Conservation (phyloP, 2,113 vertebrate species). For the Semicossyphus pulcher region DNA sequence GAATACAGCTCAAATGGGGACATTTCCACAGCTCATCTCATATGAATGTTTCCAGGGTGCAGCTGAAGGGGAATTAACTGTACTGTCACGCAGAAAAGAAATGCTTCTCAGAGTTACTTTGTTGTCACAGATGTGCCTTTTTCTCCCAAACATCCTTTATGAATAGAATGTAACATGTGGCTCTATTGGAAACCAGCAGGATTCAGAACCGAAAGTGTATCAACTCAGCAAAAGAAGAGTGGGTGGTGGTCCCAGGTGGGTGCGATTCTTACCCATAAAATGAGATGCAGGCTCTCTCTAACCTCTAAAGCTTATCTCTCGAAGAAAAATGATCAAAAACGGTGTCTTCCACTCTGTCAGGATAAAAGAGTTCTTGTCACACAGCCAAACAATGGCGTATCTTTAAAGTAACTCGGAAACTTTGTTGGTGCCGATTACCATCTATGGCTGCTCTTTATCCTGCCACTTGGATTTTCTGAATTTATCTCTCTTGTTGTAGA, state of each 20-base stretch:
- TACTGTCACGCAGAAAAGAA: constrained; percentile 41
- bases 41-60: constrained; percentile 47
- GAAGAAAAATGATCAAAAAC: constrained; percentile 9
- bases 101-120: constrained; percentile 34
- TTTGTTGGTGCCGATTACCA: not conserved
- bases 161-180: constrained; percentile 26
- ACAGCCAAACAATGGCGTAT: constrained; percentile 12
- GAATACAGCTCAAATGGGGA: constrained; percentile 68
- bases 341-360: not conserved
- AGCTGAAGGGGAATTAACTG: constrained; percentile 65
- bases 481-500: not conserved
- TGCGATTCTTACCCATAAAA: constrained; percentile 20
- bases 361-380: not conserved
- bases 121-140: constrained; percentile 27
- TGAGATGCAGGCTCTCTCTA: not conserved
- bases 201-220: constrained; percentile 10
- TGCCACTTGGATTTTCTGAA: not conserved
- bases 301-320: not conserved
- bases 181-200: not conserved
- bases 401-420: constrained; percentile 1
- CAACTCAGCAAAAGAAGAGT: constrained; percentile 8
- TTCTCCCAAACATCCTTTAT: not conserved
- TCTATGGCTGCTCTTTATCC: not conserved
- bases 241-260: constrained; percentile 22
- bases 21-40: constrained; percentile 55